Evolutionary conservation across 1,140 invertebrate species (phyloP), one percentile per base, ranked within the genome.

Genomic region (Ips typographus): DNA sequence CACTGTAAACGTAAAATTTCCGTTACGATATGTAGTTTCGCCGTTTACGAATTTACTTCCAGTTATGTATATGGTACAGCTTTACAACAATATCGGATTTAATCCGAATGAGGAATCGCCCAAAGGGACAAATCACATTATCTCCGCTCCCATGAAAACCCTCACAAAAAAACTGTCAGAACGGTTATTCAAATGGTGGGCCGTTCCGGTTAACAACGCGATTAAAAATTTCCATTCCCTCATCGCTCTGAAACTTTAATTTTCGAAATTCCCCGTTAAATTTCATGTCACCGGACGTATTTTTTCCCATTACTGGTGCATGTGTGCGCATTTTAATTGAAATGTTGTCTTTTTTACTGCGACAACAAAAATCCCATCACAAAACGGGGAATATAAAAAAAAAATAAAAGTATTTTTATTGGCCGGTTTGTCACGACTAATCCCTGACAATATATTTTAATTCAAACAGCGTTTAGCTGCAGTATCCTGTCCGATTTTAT

Each of bases 251-350:
- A 49, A 49, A 49, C 6, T 49, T 49, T 38, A 55, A 55, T 55
- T 55, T 55, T 55, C 36, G 8, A 37, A 55, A 55, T 55, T 37
- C 37, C 52, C 36, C 52, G 52, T 55, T 55, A 55, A 55, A 55
- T 55, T 55, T 36, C 36, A 38, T 38, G 52, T 55, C 52, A 38
- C 1, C 52, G 37, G n/a, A 6, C 52, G 52, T 55, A 55, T 5
- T 47, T 55, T 55, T 55, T 55, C 3, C 37, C 52, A 55, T 55
- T 55, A 55, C 8, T 4, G 44, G 44, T n/a, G 52, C 37, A 55
- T 55, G 7, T 36, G 36, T 22, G 22, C 22, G 44, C 44, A 49
- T 55, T 55, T 55, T 55, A 55, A 55, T 55, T 38, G 52, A 37
- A 55, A 49, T 49, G 44, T 22, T 49, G 44, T 22, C 22, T 49